Conservation (phyloP, 2,888 invertebrate genomes). For the Drosophila emarginata region DNA sequence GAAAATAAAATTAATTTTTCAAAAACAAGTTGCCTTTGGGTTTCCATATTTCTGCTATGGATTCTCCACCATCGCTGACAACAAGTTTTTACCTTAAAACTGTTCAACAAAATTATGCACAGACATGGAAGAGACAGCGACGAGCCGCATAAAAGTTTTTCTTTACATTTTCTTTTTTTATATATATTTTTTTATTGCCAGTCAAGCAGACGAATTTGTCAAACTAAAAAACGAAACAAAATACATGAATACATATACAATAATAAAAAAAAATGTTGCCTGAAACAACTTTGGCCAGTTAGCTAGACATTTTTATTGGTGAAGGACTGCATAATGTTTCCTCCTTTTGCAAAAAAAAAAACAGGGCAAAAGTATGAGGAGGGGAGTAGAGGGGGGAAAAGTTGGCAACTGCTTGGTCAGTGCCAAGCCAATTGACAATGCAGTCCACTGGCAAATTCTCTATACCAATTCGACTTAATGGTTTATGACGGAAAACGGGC, state of each 20-base stretch:
- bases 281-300: slow-evolving; percentile 34
- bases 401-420: slow-evolving; percentile 48
- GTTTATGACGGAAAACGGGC: slow-evolving; percentile 28
- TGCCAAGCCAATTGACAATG: slow-evolving; percentile 45
- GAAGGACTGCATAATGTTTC: slow-evolving; percentile 40
- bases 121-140: slow-evolving; percentile 34
- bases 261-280: slow-evolving; percentile 17
- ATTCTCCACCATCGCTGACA: slow-evolving; percentile 7
- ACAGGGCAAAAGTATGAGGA: background rate
- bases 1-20: background rate
- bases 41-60: slow-evolving; percentile 9
- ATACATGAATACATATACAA: slow-evolving; percentile 7
- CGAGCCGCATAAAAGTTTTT: slow-evolving; percentile 35
- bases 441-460: slow-evolving; percentile 23
- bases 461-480: slow-evolving; percentile 39
- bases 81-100: slow-evolving; percentile 17
- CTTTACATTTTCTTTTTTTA: background rate
- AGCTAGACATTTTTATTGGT: slow-evolving; percentile 21
- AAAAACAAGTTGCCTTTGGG: slow-evolving; percentile 26
- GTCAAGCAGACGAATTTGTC: slow-evolving; percentile 38
- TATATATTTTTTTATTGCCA: slow-evolving; percentile 26
- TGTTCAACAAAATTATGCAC: slow-evolving; percentile 16
- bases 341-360: slow-evolving; percentile 34
- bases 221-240: slow-evolving; percentile 21
- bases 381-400: slow-evolving; percentile 12